Percentiles rank a stretch among this genome's conserved stretches.
Evolutionary conservation across 2,888 invertebrate species (phyloP).

Genomic region (Tetranychus piercei): DNA sequence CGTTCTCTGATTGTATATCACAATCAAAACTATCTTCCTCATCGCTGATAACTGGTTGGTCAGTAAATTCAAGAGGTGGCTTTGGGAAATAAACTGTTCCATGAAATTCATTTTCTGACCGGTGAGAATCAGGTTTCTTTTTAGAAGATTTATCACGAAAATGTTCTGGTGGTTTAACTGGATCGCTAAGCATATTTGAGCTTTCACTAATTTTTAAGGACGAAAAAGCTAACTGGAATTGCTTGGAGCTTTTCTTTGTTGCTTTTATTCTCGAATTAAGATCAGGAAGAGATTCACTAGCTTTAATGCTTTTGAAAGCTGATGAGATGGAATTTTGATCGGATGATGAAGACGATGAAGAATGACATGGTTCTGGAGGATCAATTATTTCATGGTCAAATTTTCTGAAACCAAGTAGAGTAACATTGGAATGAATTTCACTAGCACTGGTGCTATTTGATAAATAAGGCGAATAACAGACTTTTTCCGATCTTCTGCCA

Average conservation of each 20-base stretch:
- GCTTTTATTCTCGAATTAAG: slow-evolving; percentile 5
- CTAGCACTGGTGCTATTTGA: slow-evolving; percentile 1
- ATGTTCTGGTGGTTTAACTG: slow-evolving; percentile 37
- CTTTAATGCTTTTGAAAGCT: neutral
- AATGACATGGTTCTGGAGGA: neutral
- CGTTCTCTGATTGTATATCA: neutral
- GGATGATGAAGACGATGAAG: neutral
- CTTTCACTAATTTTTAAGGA: slow-evolving; percentile 4
- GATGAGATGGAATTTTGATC: neutral
- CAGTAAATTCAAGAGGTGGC: slow-evolving; percentile 26
- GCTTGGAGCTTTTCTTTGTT: neutral
- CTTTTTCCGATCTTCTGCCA: neutral
- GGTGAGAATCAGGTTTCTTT: neutral
- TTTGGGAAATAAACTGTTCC: slow-evolving; percentile 28
- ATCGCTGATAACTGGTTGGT: neutral
- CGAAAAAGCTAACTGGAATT: neutral
- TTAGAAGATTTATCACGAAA: slow-evolving; percentile 38
- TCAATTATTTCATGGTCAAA: neutral
- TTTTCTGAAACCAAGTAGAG: neutral
- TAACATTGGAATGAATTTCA: slow-evolving; percentile 5
- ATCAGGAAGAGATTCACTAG: slow-evolving; percentile 6
- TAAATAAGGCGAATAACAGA: neutral
- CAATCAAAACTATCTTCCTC: neutral
- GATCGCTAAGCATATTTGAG: neutral
- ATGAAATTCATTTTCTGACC: slow-evolving; percentile 20